Evolutionary conservation across 2,113 vertebrate species (phyloP).

Genomic region (Mixornis gularis): DNA sequence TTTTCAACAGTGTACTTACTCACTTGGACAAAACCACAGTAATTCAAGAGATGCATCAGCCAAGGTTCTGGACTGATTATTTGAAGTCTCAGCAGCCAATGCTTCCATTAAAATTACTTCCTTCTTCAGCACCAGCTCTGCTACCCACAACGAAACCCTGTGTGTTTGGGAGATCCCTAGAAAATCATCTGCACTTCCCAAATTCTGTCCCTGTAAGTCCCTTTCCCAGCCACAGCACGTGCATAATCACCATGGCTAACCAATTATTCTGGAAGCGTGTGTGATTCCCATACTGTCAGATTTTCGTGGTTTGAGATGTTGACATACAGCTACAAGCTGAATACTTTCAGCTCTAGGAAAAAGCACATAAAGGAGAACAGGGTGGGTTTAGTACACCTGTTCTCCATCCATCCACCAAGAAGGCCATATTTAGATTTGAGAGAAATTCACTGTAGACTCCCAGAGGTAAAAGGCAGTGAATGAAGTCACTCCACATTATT

Average conservation of each 20-base stretch:
- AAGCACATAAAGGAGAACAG: slow-evolving; percentile 11
- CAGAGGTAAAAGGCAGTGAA: slow-evolving; percentile 24
- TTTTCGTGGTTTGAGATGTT: slow-evolving; percentile 48
- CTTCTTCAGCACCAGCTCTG: not conserved
- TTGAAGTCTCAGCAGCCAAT: not conserved
- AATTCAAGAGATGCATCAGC: not conserved
- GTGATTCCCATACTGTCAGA: slow-evolving; percentile 30
- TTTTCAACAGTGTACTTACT: not conserved
- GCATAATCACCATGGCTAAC: slow-evolving; percentile 39
- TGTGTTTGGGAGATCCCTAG: not conserved
- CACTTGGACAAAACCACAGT: not conserved
- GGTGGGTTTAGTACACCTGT: slow-evolving; percentile 41
- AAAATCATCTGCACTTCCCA: not conserved
- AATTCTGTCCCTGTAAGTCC: not conserved
- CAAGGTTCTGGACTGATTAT: not conserved
- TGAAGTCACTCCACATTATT: slow-evolving; percentile 25
- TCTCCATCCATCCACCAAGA: slow-evolving; percentile 29
- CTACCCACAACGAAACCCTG: not conserved
- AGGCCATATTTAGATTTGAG: not conserved
- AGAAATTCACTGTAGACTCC: not conserved
- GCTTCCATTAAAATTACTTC: not conserved
- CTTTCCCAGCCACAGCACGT: not conserved
- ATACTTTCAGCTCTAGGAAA: slow-evolving; percentile 34
- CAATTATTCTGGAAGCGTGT: slow-evolving; percentile 31
- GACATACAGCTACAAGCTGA: slow-evolving; percentile 50